Evolutionary conservation across 1,140 invertebrate genomes (phyloP).

Genomic region (Cotesia glomerata): DNA sequence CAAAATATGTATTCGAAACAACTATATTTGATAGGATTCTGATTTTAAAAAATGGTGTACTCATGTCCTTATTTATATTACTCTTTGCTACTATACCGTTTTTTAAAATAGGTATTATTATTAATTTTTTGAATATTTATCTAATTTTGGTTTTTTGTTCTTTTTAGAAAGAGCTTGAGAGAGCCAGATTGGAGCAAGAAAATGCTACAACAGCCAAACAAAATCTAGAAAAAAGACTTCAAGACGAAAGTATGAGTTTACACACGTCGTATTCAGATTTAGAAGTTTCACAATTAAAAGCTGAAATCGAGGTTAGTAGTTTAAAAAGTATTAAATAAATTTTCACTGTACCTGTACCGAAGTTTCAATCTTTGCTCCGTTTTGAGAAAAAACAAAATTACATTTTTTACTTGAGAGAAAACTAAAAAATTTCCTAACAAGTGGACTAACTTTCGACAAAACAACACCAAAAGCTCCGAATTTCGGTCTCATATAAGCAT

Average conservation of each 20-base stretch:
- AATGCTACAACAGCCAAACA: slow-evolving; percentile 80
- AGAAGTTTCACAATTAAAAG: slow-evolving; percentile 81
- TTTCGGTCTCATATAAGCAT: too few species aligned
- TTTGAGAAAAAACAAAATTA: too few species aligned
- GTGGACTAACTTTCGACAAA: too few species aligned
- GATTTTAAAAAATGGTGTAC: too few species aligned
- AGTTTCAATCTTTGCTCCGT: too few species aligned
- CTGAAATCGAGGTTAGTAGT: slow-evolving; percentile 76
- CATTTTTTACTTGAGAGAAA: too few species aligned
- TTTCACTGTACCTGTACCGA: slow-evolving; percentile 13
- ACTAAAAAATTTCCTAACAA: too few species aligned
- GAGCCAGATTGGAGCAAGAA: slow-evolving; percentile 73
- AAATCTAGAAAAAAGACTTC: slow-evolving; percentile 78
- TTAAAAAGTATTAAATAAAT: not conserved
- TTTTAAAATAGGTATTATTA: not conserved
- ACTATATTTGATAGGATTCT: too few species aligned
- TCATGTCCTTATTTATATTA: too few species aligned
- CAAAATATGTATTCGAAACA: too few species aligned
- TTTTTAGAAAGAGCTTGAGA: slow-evolving; percentile 67
- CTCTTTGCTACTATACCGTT: too few species aligned
- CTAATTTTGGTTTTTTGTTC: slow-evolving; percentile 16
- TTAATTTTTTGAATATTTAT: not conserved
- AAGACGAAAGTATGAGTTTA: slow-evolving; percentile 71
- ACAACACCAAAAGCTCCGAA: too few species aligned
- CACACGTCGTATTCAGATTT: slow-evolving; percentile 79